A percentile compares a stretch with the other conserved stretches of the same genome.
Conservation (phyloP, 2,888 invertebrate species). For the Quadroppia sp. region DNA sequence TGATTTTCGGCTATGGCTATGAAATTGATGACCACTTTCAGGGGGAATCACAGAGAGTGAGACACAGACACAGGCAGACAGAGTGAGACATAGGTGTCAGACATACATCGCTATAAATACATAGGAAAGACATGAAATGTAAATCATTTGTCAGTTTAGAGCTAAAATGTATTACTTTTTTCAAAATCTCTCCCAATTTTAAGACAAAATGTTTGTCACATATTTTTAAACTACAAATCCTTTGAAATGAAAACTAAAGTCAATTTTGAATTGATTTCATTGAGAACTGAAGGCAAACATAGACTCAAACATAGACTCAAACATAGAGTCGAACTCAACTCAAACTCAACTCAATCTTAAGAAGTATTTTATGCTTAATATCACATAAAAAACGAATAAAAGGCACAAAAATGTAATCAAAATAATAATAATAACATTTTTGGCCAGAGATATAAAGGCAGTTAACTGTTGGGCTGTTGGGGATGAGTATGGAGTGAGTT, state of each 20-base stretch:
- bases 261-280: too few species aligned
- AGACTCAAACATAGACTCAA: not conserved
- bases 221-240: not conserved
- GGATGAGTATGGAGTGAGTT: not conserved
- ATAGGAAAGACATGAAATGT: not conserved
- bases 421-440: conserved; percentile 4
- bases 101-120: not conserved
- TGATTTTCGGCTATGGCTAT: not conserved
- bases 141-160: not conserved
- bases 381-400: not conserved
- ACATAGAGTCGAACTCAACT: not conserved
- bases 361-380: too few species aligned
- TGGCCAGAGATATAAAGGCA: conserved; percentile 1
- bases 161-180: not conserved
- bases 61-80: not conserved
- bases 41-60: not conserved
- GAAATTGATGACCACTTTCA: not conserved
- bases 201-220: not conserved
- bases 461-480: not conserved
- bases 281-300: not conserved
- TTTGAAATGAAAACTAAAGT: not conserved
- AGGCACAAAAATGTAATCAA: not conserved
- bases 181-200: not conserved
- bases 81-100: not conserved
- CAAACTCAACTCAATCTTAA: not conserved